Evolutionary conservation across 2,797 vertebrate species (phyloP).

Genomic region (Scolopax bukidnonensis): DNA sequence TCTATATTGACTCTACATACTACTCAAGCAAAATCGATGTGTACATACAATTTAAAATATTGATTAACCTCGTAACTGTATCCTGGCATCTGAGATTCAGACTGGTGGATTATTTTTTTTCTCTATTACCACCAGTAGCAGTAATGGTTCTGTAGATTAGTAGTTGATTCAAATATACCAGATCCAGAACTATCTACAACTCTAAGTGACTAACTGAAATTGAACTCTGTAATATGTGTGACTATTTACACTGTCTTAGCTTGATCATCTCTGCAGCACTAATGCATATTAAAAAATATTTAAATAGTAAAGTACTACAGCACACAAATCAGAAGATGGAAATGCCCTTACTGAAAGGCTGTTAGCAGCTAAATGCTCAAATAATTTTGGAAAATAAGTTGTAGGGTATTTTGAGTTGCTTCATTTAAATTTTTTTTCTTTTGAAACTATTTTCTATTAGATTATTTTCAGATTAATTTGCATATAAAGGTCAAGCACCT

Average conservation of each 20-base stretch:
- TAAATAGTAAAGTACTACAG: background rate
- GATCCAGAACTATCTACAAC: background rate
- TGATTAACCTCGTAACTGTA: conserved; percentile 52
- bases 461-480: background rate
- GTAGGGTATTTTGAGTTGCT: background rate
- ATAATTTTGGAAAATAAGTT: background rate
- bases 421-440: background rate
- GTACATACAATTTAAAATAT: conserved; percentile 45
- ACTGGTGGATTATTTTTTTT: background rate
- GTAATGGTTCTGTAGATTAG: conserved; percentile 16
- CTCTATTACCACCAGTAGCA: background rate
- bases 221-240: background rate
- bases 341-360: background rate
- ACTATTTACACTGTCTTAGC: background rate
- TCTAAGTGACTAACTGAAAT: conserved; percentile 5
- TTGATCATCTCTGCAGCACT: background rate
- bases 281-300: background rate
- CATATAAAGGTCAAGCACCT: background rate
- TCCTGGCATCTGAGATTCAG: conserved; percentile 15
- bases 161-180: background rate
- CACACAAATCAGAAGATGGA: background rate
- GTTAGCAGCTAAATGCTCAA: background rate
- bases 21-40: conserved; percentile 4
- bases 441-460: background rate
- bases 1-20: background rate